Percentiles rank a stretch among this genome's conserved stretches.
phyloP scores from a whole-genome alignment of 1,140 invertebrate genomes.

The Conopomorpha cramerella region DNA sequence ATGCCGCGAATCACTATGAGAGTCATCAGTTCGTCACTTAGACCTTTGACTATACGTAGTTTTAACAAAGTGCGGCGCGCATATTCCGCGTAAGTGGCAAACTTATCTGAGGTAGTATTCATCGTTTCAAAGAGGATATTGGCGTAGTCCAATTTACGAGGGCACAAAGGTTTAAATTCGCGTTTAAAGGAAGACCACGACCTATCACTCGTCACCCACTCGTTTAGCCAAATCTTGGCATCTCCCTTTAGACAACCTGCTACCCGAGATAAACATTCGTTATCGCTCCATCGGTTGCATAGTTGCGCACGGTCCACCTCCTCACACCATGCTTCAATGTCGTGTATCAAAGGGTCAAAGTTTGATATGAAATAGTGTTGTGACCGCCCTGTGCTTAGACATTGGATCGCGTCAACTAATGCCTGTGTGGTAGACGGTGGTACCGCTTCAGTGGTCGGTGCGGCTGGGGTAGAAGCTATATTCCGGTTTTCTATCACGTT shows the following conservation, averaged over 20 bases:
- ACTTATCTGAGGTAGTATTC: constrained; percentile 3
- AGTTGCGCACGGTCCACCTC: constrained; percentile 4
- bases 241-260: constrained; percentile 3
- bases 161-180: constrained; percentile 5
- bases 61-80: constrained; percentile 3
- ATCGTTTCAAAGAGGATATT: constrained; percentile 2
- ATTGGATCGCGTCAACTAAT: too few species aligned
- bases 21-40: constrained; percentile 2
- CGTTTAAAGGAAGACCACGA: constrained; percentile 2
- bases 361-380: constrained; percentile 5
- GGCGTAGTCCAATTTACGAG: constrained; percentile 1
- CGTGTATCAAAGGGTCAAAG: constrained; percentile 4
- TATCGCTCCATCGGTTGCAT: constrained; percentile 3
- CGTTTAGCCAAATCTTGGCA: constrained; percentile 1
- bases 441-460: too few species aligned
- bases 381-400: too few species aligned
- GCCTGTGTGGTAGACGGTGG: too few species aligned
- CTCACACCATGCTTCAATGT: constrained; percentile 3
- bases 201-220: neutral
- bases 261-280: constrained; percentile 5
- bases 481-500: too few species aligned
- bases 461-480: too few species aligned
- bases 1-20: constrained; percentile 3
- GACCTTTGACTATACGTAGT: constrained; percentile 1
- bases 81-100: constrained; percentile 4